Evolutionary conservation across 1,140 invertebrate genomes (phyloP).

Genomic region (Phenacoccus solenopsis): DNA sequence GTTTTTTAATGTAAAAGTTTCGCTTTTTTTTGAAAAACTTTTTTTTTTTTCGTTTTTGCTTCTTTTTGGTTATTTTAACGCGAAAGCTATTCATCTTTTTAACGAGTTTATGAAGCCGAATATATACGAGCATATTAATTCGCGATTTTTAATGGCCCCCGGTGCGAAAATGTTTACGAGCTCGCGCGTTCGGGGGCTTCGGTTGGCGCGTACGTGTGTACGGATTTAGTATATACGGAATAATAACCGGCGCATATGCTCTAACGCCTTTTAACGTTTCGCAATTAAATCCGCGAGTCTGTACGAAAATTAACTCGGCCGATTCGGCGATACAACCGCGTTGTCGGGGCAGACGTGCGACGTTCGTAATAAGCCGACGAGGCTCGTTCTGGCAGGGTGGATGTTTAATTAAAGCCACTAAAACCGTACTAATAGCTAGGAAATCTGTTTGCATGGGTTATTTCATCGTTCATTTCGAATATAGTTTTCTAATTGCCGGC

Average conservation of each 20-base stretch:
- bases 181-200: too few relatives aligned
- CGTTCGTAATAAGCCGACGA: not conserved
- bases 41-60: not conserved
- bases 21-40: not conserved
- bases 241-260: not conserved
- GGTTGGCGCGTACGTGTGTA: too few relatives aligned
- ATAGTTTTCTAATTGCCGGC: not conserved
- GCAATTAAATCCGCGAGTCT: not conserved
- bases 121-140: constrained; percentile 14
- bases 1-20: not conserved
- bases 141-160: not conserved
- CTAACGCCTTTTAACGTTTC: not conserved
- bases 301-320: not conserved
- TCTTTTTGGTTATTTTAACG: not conserved
- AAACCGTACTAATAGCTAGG: not conserved
- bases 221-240: too few relatives aligned
- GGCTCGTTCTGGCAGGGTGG: not conserved
- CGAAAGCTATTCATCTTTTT: constrained; percentile 16
- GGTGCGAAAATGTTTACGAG: not conserved
- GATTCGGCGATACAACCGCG: not conserved
- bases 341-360: not conserved
- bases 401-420: not conserved
- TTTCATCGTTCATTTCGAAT: not conserved
- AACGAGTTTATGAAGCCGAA: constrained; percentile 11
- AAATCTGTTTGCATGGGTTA: not conserved